phyloP scores from a whole-genome alignment of 2,888 invertebrate genomes.

The Drosophila ustulata region DNA sequence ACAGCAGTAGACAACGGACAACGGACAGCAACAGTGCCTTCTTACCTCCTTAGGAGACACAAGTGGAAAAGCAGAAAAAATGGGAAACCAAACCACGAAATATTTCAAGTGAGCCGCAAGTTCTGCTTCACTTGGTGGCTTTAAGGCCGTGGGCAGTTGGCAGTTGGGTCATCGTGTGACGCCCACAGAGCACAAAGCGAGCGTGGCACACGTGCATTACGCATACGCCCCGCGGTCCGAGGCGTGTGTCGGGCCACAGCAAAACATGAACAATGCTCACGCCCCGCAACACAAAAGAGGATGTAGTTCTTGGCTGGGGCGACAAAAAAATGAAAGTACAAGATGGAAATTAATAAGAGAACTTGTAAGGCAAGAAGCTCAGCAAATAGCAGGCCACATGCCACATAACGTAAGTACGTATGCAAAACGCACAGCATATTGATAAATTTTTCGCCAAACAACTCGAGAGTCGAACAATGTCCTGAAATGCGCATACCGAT shows the following conservation, averaged over 20 bases:
- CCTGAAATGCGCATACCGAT: conserved; percentile 44
- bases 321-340: conserved; percentile 1
- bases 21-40: conserved; percentile 24
- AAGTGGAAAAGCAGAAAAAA: neutral
- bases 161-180: conserved; percentile 19
- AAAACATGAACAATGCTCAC: conserved; percentile 55
- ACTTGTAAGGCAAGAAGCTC: conserved; percentile 9
- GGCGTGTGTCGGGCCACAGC: conserved; percentile 1
- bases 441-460: conserved; percentile 56
- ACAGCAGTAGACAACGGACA: conserved; percentile 1
- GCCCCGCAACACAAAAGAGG: conserved; percentile 53
- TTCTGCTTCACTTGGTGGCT: conserved; percentile 1
- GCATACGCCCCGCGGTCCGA: conserved; percentile 31
- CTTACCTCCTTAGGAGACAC: conserved; percentile 15
- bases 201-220: conserved; percentile 34
- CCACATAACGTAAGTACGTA: conserved; percentile 8
- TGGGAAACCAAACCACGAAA: conserved; percentile 18
- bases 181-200: conserved; percentile 12
- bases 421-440: conserved; percentile 62
- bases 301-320: conserved; percentile 17
- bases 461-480: conserved; percentile 32
- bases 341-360: conserved; percentile 53
- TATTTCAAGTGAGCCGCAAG: conserved; percentile 27
- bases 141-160: conserved; percentile 20
- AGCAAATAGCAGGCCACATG: conserved; percentile 29